Conservation (phyloP, 2,888 invertebrate genomes). For the Pandemis cinnamomeana region DNA sequence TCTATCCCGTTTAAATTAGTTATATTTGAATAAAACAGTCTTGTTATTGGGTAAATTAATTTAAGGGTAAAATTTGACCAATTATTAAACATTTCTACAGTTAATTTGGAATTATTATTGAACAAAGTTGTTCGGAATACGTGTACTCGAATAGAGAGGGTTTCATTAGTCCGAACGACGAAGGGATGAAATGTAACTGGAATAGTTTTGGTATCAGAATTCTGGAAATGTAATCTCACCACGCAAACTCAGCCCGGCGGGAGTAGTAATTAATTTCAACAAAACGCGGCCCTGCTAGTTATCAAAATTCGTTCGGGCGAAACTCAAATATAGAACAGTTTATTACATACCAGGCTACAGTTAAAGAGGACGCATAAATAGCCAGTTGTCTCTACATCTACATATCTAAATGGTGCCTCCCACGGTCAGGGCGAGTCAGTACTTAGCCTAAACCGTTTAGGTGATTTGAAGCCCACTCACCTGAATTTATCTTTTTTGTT, state of each 20-base stretch:
- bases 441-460: too few species aligned
- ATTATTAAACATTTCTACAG: background rate
- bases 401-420: background rate
- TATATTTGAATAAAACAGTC: conserved; percentile 5
- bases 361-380: background rate
- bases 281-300: conserved; percentile 2
- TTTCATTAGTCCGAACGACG: conserved; percentile 20
- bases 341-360: background rate
- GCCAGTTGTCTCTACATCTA: background rate
- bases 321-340: conserved; percentile 1
- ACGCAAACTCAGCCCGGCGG: conserved; percentile 14
- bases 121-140: conserved; percentile 10
- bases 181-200: conserved; percentile 20
- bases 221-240: conserved; percentile 16
- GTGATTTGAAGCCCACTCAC: too few species aligned
- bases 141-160: conserved; percentile 16
- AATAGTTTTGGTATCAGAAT: conserved; percentile 25
- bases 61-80: background rate
- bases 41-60: background rate
- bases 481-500: background rate
- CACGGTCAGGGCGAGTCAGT: background rate
- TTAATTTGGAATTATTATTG: conserved; percentile 6
- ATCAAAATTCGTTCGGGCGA: conserved; percentile 15
- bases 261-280: conserved; percentile 9
- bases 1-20: conserved; percentile 1